Base-by-base conservation (phyloP, 2,113 vertebrate genomes). In the Naja naja region DNA sequence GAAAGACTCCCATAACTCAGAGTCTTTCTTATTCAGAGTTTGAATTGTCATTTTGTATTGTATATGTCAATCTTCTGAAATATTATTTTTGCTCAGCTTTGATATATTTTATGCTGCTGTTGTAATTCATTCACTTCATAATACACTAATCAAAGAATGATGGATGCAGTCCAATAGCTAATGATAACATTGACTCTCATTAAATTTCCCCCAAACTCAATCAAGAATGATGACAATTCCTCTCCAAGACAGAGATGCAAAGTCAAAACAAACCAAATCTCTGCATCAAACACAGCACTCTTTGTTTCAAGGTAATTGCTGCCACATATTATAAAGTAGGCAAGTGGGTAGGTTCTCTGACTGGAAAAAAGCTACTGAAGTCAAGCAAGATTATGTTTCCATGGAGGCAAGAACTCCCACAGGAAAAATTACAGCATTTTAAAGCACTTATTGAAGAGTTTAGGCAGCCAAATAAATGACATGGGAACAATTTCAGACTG, bases 401-500 rank as follows among this genome's bases (percentile, higher is more conserved):
- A 98, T 98, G 97, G 97, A 95, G 97, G 92, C 96, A 94, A 96
- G 88, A 81, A 95, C 96, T 97, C 96, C 95, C 94, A 96, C 94
- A 92, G 94, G 93, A 94, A 94, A 95, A 90, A 96, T 89, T 55
- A 93, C 92, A 95, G 95, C 94, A 97, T 97, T 97, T 98, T 96
- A 93, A 97, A 96, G 96, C 92, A 97, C 92, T 97, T 97, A 94
- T 96, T 97, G 92, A 88, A 94, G 95, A 94, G 81, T 92, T 23
- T 96, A 86, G 96, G 94, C 95, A 97, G 95, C 94, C 92, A 96
- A 96, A 96, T 95, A 97, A 97, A 93, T 95, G 94, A 94, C 91
- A 95, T 49, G 95, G 74, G 90, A 95, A 93, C 92, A 92, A 58
- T 94, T 97, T 91, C 92, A 95, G 92, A 87, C 86, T 95, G 93